Evolutionary conservation across 2,113 vertebrate genomes (phyloP).

Genomic region (Nettapus auritus): DNA sequence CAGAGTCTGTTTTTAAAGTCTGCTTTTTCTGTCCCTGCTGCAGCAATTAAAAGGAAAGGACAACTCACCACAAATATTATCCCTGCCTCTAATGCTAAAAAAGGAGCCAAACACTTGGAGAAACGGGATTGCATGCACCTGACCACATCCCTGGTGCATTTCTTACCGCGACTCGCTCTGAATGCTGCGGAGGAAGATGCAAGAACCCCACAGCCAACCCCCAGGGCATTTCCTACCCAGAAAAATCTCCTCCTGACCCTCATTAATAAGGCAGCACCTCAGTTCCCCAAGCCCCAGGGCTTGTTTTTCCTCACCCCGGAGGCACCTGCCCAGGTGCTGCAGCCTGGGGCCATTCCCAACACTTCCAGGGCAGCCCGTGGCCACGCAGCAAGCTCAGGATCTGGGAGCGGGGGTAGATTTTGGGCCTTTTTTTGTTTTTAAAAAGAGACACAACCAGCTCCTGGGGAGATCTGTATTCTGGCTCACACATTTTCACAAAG

Average conservation of each 20-base stretch:
- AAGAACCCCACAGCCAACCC: background rate
- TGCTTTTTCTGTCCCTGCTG: background rate
- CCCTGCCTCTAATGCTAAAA: background rate
- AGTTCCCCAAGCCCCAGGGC: background rate
- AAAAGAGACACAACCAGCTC: background rate
- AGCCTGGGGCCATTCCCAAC: too few species aligned
- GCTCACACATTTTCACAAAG: background rate
- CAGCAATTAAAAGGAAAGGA: background rate
- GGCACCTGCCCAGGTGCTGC: background rate
- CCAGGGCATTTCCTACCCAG: background rate
- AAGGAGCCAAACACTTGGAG: background rate
- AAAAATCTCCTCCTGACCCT: background rate
- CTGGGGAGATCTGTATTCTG: background rate
- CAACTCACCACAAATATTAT: background rate
- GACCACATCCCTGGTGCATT: accelerated
- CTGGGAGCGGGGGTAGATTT: background rate
- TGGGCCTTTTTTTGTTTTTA: background rate
- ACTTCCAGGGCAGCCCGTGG: too few species aligned
- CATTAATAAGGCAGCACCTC: background rate
- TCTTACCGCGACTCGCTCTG: background rate
- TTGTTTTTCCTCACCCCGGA: background rate
- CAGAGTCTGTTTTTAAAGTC: background rate
- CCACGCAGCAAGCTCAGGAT: background rate
- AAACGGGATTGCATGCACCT: background rate
- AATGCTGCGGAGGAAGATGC: background rate